Evolutionary conservation across 2,888 invertebrate species (phyloP).

Genomic region (Anodontia alba): DNA sequence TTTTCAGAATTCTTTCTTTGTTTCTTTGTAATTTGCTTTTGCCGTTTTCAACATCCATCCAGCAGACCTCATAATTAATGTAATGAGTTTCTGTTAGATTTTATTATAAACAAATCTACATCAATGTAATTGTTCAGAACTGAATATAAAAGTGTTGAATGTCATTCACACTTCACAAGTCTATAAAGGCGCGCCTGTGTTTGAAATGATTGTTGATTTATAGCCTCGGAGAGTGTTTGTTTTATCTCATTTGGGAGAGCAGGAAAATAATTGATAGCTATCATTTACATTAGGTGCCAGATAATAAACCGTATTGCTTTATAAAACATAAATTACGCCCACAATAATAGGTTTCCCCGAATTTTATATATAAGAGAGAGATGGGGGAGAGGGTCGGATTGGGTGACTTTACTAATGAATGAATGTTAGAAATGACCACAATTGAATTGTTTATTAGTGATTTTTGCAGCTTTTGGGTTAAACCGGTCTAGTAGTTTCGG

Average conservation of each 20-base stretch:
- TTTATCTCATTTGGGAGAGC: slow-evolving; percentile 44
- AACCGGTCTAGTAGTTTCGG: too few relatives aligned
- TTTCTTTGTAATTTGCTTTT: too few relatives aligned
- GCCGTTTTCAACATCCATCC: too few relatives aligned
- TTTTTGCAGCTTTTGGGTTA: too few relatives aligned
- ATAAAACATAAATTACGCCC: slow-evolving; percentile 23
- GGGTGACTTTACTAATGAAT: too few relatives aligned
- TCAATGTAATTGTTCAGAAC: slow-evolving; percentile 16
- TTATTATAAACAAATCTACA: slow-evolving; percentile 18
- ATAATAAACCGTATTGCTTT: neutral
- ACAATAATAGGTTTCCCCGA: too few relatives aligned
- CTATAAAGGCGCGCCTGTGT: slow-evolving; percentile 32
- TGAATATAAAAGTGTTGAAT: slow-evolving; percentile 18
- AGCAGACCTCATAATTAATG: too few relatives aligned
- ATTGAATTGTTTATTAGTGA: too few relatives aligned
- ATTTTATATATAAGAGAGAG: too few relatives aligned
- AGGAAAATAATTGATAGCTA: slow-evolving; percentile 18
- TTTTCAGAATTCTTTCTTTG: too few relatives aligned
- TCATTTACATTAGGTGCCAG: slow-evolving; percentile 14
- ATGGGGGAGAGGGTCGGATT: too few relatives aligned
- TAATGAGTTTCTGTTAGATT: neutral
- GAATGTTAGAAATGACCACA: too few relatives aligned
- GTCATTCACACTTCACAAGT: slow-evolving; percentile 25
- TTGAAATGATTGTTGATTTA: slow-evolving; percentile 55
- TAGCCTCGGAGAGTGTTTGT: slow-evolving; percentile 47